Evolutionary conservation across 2,888 invertebrate genomes (phyloP), one percentile per base, ranked within the genome.

Genomic region (Danaus chrysippus): DNA sequence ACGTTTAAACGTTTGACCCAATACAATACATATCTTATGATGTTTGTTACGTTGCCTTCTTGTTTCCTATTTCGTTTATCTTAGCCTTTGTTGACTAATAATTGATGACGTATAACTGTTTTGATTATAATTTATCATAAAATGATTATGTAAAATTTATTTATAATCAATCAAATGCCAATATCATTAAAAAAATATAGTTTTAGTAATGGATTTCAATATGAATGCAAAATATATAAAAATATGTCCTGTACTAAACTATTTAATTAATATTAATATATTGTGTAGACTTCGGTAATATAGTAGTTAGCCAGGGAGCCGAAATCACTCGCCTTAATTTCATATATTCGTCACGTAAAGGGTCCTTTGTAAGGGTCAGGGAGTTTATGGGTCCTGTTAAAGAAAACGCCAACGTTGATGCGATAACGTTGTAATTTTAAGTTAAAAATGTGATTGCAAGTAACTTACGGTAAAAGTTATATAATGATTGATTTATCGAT

Each of bases 1-100:
- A 52, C 59, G 59, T 57, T 64, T 54, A 49, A 54, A 46, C 57
- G 59, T 49, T 54, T 64, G 15, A 52, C 53, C 44, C 54, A 57
- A 66, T 66, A 64, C 54, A 57, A 66, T 66, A 64, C 61, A 66
- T 66, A 58, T 59, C 56, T 42, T 66, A 61, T 59, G 53, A 61
- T 59, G 53, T 61, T 56, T 46, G 63, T 57, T 62, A 52, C n/a
- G 49, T 49, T 49, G 3, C 11, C 17, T 49, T 49, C 17, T 49
- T 15, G 49, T 49, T 49, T 49, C 49, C 10, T 49, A 17, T 17
- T 10, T 49, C 56, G 44, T 63, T 63, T 54, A 59, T 43, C 10
- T 11, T 17, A 17, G 17, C 49, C 11, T 17, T 34, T 34, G 23
- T 34, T 34, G 23, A 34, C 23, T 34, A 6, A 34, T 6, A 34